phyloP scores from a whole-genome alignment of 2,113 vertebrate genomes.

The Dinomys branickii region DNA sequence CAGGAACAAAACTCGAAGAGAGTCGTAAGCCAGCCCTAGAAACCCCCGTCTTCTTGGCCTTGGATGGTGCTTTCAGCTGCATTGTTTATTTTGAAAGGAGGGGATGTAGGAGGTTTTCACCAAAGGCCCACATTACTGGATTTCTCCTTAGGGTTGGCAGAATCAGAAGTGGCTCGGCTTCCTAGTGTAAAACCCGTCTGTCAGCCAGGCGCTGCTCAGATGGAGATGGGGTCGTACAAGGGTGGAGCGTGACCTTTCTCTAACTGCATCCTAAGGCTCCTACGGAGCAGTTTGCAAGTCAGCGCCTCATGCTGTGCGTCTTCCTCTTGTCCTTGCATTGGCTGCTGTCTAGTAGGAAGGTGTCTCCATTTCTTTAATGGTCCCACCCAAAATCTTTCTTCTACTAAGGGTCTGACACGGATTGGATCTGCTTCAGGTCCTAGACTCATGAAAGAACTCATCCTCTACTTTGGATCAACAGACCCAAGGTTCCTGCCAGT shows the following conservation, averaged over 20 bases:
- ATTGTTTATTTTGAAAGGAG: background rate
- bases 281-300: constrained; percentile 22
- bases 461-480: background rate
- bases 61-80: background rate
- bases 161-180: background rate
- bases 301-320: background rate
- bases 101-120: background rate
- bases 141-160: constrained; percentile 49
- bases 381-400: background rate
- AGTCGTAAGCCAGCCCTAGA: background rate
- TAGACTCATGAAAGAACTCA: background rate
- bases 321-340: background rate
- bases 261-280: background rate
- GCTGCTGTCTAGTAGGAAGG: background rate
- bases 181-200: constrained; percentile 64
- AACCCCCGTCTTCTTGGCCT: background rate
- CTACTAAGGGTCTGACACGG: background rate
- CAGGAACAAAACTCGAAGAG: background rate
- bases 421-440: background rate
- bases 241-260: background rate
- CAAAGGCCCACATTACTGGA: background rate
- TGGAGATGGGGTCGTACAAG: background rate
- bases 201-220: background rate
- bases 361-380: background rate
- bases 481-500: background rate